Conservation (phyloP, 2,888 invertebrate species). For the Platycnemis pennipes region DNA sequence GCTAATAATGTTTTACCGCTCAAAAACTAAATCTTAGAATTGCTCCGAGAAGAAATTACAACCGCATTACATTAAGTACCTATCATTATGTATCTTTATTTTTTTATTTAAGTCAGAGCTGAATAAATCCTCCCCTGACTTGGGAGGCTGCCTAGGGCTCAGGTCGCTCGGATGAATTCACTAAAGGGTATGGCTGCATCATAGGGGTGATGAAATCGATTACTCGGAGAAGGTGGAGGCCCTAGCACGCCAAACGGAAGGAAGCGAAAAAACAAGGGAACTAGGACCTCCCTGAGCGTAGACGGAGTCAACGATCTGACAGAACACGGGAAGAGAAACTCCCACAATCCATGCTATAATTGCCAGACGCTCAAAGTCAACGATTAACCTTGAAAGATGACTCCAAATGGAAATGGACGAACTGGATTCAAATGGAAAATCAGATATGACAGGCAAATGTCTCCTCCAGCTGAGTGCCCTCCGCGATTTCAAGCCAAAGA, state of each 20-base stretch:
- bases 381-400: background rate
- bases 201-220: background rate
- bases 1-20: no score
- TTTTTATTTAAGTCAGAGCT: no score
- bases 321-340: background rate
- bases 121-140: background rate
- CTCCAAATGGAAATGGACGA: no score
- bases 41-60: no score
- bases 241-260: background rate
- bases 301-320: background rate
- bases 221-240: background rate
- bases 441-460: background rate
- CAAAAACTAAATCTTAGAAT: no score
- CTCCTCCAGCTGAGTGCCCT: no score
- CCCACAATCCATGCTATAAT: background rate
- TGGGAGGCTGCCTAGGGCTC: background rate
- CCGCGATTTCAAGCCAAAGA: no score
- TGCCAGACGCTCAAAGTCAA: background rate
- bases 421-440: no score
- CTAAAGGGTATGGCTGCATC: background rate
- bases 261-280: background rate
- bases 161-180: background rate
- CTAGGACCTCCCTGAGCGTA: background rate
- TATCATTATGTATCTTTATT: no score
- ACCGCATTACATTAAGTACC: no score